phyloP scores from a whole-genome alignment of 2,888 invertebrate species.

The Eupithecia pulchellata region DNA sequence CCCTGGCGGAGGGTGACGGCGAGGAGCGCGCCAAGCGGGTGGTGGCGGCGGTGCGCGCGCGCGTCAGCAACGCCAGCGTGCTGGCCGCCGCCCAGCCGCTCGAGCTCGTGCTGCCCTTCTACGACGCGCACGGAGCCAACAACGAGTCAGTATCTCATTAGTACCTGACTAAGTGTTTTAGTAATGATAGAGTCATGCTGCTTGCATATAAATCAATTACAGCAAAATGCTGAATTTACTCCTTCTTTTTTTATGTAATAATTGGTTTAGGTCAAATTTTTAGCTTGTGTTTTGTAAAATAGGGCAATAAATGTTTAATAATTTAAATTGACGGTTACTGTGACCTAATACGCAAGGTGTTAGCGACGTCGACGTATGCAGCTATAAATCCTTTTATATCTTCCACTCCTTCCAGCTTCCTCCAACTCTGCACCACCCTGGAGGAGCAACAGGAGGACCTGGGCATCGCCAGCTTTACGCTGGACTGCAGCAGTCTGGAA shows the following conservation, averaged over 20 bases:
- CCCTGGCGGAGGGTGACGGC: slow-evolving; percentile 52
- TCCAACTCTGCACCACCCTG: slow-evolving; percentile 73
- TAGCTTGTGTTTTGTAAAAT: too few relatives aligned
- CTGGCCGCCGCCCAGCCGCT: slow-evolving; percentile 69
- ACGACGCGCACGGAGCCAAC: slow-evolving; percentile 75
- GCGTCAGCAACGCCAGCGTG: slow-evolving; percentile 76
- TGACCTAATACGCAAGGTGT: too few relatives aligned
- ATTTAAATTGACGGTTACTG: too few relatives aligned
- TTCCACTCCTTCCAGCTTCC: slow-evolving; percentile 63
- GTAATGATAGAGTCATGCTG: too few relatives aligned
- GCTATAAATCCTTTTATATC: not conserved
- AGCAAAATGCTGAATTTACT: too few relatives aligned
- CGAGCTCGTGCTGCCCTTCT: slow-evolving; percentile 81
- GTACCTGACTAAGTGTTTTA: too few relatives aligned
- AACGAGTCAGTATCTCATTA: slow-evolving; percentile 75
- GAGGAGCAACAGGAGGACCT: slow-evolving; percentile 74
- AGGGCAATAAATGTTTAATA: too few relatives aligned
- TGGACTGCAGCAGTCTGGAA: slow-evolving; percentile 88
- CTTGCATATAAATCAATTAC: too few relatives aligned
- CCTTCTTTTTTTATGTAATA: too few relatives aligned
- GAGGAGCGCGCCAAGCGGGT: slow-evolving; percentile 71
- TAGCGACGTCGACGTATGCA: too few relatives aligned
- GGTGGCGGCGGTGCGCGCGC: slow-evolving; percentile 67
- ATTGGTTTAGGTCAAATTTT: too few relatives aligned
- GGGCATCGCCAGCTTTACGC: slow-evolving; percentile 75